Evolutionary conservation across 2,888 invertebrate species (phyloP), one percentile per base, ranked within the genome.

Genomic region (Lottia scabra): DNA sequence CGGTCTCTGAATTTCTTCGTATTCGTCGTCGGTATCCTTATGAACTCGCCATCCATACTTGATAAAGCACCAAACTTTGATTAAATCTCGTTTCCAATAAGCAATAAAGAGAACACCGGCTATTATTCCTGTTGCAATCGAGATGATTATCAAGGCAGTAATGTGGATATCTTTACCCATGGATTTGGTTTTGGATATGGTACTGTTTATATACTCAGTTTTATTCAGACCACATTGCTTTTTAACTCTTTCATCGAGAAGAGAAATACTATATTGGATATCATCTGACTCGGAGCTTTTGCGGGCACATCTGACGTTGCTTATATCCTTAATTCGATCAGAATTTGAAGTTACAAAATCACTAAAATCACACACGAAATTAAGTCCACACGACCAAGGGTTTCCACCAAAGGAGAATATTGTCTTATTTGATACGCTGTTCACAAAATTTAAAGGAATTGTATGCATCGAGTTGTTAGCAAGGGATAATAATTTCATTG

Each of bases 41-140:
- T 75, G 73, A 26, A 74, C 56, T n/a, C 79, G 62, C 72, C 75
- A 73, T 12, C 79, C 79, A 65, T 77, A 79, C 26, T 68, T 69
- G 4, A 75, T 75, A 71, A 75, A 79, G 65, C 75, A 74, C 69
- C 71, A 72, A 30, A 76, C 68, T 43, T 77, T 74, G 45, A 79
- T 68, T 0, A 79, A 65, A 45, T 77, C 70, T 30, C 75, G 71
- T 71, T 79, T 74, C 15, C 67, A 8, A 67, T 74, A 75, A 16
- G 72, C 30, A 13, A 71, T 66, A n/a, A 75, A 46, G 15, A 79
- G 45, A 12, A 65, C n/a, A 19, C 68, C 30, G 0, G 73, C 26
- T 23, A 70, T 46, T 8, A 75, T 63, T 5, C 67, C 69, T 4
- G 70, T 56, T 13, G 74, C 48, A 0, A 75, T 62, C 44, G 72